These are phyloP conservation scores for Apantesis nais DNA, from an alignment of 2,888 invertebrate species.

Conservation along the genomic window DNA sequence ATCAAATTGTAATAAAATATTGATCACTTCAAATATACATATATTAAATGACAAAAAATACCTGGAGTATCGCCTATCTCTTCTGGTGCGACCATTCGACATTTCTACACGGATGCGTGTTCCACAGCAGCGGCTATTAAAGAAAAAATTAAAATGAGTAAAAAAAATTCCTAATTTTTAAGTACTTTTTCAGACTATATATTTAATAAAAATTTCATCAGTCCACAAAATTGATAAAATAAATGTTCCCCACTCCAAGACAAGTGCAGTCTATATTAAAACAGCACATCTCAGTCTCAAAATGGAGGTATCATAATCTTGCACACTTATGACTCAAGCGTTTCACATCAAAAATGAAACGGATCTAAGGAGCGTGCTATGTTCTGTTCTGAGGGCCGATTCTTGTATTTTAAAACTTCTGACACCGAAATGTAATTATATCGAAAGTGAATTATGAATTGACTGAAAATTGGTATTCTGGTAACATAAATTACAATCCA, in stretches of 20 bases:
- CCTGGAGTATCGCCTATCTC: conserved; percentile 86
- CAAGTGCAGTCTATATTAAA: conserved; percentile 57
- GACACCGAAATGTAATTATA: too few species aligned
- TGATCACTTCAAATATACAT: not conserved
- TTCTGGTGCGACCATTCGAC: conserved; percentile 94
- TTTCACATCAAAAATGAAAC: conserved; percentile 78
- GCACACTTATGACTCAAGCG: conserved; percentile 86
- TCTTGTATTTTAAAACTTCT: too few species aligned
- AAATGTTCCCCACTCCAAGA: conserved; percentile 78
- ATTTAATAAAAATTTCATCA: not conserved
- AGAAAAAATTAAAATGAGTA: conserved; percentile 1
- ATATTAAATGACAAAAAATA: conserved; percentile 34
- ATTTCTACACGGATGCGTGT: conserved; percentile 96
- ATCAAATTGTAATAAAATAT: conserved; percentile 24
- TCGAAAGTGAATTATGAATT: too few species aligned
- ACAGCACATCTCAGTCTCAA: conserved; percentile 69
- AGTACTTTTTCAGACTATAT: too few species aligned
- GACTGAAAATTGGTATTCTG: too few species aligned
- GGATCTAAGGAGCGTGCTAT: conserved; percentile 84
- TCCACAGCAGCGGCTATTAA: conserved; percentile 92
- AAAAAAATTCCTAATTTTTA: too few species aligned
- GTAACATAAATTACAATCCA: too few species aligned
- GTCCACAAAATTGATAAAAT: not conserved
- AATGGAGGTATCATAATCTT: conserved; percentile 77
- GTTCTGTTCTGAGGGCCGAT: not conserved